Evolutionary conservation across 2,888 invertebrate species (phyloP).

Genomic region (Furcula furcula): DNA sequence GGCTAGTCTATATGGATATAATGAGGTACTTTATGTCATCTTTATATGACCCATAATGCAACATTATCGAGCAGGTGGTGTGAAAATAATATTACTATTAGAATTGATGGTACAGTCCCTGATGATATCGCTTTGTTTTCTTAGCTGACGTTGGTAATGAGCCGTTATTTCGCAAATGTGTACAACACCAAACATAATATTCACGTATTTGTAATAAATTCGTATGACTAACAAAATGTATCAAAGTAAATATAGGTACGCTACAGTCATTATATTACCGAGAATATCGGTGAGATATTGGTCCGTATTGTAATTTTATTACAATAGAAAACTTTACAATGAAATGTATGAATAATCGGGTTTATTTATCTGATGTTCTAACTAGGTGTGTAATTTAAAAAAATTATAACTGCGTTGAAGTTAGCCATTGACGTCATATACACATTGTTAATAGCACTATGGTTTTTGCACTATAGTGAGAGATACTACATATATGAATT

Average conservation of each 20-base stretch:
- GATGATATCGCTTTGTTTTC: too few species aligned
- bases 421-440: background rate
- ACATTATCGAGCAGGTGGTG: too few species aligned
- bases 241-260: constrained; percentile 24
- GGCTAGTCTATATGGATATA: too few species aligned
- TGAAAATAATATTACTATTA: too few species aligned
- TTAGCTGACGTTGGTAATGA: constrained; percentile 2
- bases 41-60: too few species aligned
- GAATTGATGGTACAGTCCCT: too few species aligned
- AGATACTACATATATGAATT: too few species aligned
- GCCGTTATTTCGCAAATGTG: constrained; percentile 24
- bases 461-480: too few species aligned
- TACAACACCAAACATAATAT: constrained; percentile 17
- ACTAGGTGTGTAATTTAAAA: too few species aligned
- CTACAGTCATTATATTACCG: constrained; percentile 27
- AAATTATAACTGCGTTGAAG: too few species aligned
- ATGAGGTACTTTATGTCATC: too few species aligned
- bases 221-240: constrained; percentile 36
- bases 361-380: background rate
- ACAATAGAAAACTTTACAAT: constrained; percentile 5
- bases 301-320: constrained; percentile 2
- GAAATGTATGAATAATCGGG: constrained; percentile 2
- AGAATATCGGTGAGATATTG: constrained; percentile 13
- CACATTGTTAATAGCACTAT: too few species aligned
- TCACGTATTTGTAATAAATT: constrained; percentile 26